Evolutionary conservation across 2,113 vertebrate genomes (phyloP), one percentile per base, ranked within the genome.

Genomic region (Tretioscincus oriximinensis): DNA sequence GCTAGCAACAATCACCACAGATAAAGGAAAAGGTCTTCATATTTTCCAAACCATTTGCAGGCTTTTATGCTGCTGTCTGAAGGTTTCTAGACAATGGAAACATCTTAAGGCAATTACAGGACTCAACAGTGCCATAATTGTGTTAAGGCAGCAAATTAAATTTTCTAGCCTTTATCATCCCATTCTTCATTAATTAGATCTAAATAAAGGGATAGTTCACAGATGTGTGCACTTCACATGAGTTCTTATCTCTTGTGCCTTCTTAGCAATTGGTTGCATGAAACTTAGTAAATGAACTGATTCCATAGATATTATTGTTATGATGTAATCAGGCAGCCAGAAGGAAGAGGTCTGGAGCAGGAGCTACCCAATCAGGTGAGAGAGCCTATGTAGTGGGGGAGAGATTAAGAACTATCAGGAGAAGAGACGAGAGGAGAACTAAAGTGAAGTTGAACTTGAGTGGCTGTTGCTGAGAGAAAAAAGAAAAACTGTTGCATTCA

Each of bases 211-310:
- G 65, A n/a, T 4, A 58, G 77, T 60, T 74, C 65, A 41, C 66
- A 78, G 49, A 68, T 78, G 49, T 29, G 58, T 41, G 49, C 58
- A 78, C 51, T 58, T 78, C 24, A 68, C 29, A n/a, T 70, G 77
- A 69, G 60, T 78, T 21, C 66, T 60, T 51, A 41, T 78, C 66
- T 31, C 47, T 60, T 67, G 49, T 51, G 76, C 68, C 21, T n/a
- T 41, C 77, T 12, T 26, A 41, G 35, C 51, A 58, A 29, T 60
- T 78, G 66, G 69, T 69, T 78, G 24, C 29, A n/a, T 60, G 66
- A 31, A 70, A 65, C 58, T 76, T 22, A 75, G 41, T 3, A 24
- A 58, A 31, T 61, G 54, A 61, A 63, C 58, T 24, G 67, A 58
- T 69, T 68, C 47, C 49, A 29, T 7, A 11, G 64, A 65, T 65